A percentile compares a stretch with the other conserved stretches of the same genome.
Evolutionary conservation across 2,888 invertebrate genomes (phyloP).

Genomic region (Ectemnius lituratus): DNA sequence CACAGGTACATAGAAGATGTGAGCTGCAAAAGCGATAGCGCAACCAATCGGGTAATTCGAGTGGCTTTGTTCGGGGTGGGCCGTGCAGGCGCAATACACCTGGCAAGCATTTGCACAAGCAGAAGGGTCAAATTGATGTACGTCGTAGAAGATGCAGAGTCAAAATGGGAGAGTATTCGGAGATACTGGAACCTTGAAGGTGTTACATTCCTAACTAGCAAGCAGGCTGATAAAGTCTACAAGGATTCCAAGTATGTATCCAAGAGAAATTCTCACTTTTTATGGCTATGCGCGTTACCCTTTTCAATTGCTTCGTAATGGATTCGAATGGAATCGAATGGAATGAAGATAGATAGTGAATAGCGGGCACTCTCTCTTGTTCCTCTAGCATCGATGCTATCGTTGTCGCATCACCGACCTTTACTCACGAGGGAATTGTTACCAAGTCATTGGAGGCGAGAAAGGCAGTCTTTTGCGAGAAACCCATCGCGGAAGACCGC

Average conservation of each 20-base stretch:
- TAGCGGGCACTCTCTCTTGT: no score
- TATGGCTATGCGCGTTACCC: background rate
- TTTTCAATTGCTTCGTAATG: background rate
- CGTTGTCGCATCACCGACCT: conserved; percentile 81
- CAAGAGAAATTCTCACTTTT: background rate
- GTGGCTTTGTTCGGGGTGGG: conserved; percentile 82
- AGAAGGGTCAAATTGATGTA: conserved; percentile 80
- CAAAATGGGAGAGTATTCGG: conserved; percentile 77
- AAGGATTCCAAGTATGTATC: conserved; percentile 79
- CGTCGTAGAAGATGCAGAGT: conserved; percentile 80
- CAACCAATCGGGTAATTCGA: conserved; percentile 72
- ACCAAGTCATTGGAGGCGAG: conserved; percentile 79
- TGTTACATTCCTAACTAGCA: conserved; percentile 78
- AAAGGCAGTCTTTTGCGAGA: conserved; percentile 85
- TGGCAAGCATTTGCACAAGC: conserved; percentile 78
- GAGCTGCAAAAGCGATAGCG: conserved; percentile 63
- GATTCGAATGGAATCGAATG: no score
- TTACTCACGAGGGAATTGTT: conserved; percentile 81
- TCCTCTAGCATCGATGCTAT: conserved; percentile 78
- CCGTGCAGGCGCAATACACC: conserved; percentile 82
- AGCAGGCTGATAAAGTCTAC: conserved; percentile 79
- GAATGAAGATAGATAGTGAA: no score
- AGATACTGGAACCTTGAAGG: conserved; percentile 79
- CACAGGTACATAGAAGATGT: conserved; percentile 78
- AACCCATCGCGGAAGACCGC: conserved; percentile 82